Base-by-base conservation (phyloP, 2,113 vertebrate genomes). In the Chinchilla lanigera region DNA sequence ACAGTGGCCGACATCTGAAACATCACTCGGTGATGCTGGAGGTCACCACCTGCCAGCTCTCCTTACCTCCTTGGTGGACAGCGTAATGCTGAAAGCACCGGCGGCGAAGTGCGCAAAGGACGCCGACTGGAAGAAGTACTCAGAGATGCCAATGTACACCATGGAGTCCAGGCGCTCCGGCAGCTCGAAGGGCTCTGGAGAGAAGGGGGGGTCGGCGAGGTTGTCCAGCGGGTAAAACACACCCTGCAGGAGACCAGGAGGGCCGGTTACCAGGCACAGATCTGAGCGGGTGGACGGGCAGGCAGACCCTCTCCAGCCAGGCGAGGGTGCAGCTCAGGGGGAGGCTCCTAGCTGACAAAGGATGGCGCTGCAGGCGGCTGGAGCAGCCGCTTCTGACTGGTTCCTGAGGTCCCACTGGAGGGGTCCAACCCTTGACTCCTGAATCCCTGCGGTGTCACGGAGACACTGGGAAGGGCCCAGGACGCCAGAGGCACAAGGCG, bases 121-220 rank as follows among this genome's bases (percentile, higher is more conserved):
- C 5, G 98, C 98, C 22, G 98, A 98, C 11, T 94, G 96, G 38
- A 98, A 97, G 92, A 98, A 98, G 89, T 98, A 98, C 80, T 77
- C 96, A 0, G 98, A 98, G 83, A 99, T 84, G 58, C 98, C 98
- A 30, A 98, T 7, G 86, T 98, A 98, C 3, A 98, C 69, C 97
- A 98, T 98, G 14, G 97, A 98, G 84, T 98, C 97, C 41, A 3
- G 35, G 63, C 88, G 73, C 9, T 97, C 88, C 3, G 97, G 98
- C 52, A 98, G 97, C 63, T n/a, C 38, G 24, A 98, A 98, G 0
- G 97, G 98, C 78, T 35, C 95, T 50, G 98, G 95, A 0, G 60
- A 30, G 86, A 98, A 98, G 9, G 97, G 96, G 22, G 98, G 97
- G 13, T 98, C 97, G 0, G 89, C 38, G 26, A 93, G 95, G 60